Evolutionary conservation across 2,888 invertebrate genomes (phyloP).

Genomic region (Sepioteuthis lessoniana): DNA sequence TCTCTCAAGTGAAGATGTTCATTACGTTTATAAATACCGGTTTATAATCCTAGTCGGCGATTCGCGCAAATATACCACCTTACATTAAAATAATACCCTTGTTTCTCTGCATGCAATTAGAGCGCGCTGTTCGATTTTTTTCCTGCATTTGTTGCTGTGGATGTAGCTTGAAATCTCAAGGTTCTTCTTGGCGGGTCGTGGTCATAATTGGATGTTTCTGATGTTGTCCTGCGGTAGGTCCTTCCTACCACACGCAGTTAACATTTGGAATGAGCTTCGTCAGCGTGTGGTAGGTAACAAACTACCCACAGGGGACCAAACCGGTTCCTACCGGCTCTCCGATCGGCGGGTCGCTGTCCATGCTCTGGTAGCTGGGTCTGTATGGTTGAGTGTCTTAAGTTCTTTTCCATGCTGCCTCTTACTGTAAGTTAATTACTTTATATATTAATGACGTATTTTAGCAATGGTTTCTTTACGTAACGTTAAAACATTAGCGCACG

Average conservation of each 20-base stretch:
- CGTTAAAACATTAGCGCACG: too few species aligned
- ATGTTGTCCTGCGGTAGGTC: slow-evolving; percentile 43
- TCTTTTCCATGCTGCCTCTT: too few species aligned
- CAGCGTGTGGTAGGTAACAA: slow-evolving; percentile 48
- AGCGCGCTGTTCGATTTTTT: background rate
- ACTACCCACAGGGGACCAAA: slow-evolving; percentile 14
- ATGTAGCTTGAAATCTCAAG: background rate
- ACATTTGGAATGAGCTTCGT: slow-evolving; percentile 46
- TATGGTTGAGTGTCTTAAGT: background rate
- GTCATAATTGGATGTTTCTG: background rate
- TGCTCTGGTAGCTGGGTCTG: too few species aligned
- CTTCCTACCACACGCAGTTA: slow-evolving; percentile 48
- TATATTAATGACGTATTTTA: too few species aligned
- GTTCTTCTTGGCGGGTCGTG: too few species aligned
- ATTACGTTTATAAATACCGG: too few species aligned
- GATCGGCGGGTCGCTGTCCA: too few species aligned
- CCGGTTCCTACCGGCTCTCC: background rate
- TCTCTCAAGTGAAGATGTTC: too few species aligned
- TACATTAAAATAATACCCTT: background rate
- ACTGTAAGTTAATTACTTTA: too few species aligned
- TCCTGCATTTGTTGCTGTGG: background rate
- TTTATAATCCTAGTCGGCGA: too few species aligned
- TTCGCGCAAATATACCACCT: background rate
- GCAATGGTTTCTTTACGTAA: too few species aligned
- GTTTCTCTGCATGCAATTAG: background rate